Conservation (phyloP, 2,113 vertebrate genomes). For the Macrotis lagotis region DNA sequence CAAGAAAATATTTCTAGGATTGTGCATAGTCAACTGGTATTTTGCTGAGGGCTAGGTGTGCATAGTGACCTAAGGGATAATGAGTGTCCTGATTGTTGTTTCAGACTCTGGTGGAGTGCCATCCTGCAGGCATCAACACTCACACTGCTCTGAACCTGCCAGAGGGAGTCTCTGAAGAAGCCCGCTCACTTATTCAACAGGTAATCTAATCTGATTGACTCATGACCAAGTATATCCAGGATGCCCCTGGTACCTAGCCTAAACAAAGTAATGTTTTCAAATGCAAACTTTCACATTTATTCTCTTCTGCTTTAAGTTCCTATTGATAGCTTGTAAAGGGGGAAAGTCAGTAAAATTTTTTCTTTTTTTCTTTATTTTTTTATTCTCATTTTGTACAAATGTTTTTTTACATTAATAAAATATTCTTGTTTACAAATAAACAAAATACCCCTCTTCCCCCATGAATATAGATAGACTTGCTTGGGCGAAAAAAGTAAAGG, state of each 20-base stretch:
- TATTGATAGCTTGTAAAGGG: constrained; percentile 20
- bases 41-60: no score
- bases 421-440: no score
- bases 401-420: no score
- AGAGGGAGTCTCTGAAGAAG: constrained; percentile 94
- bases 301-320: neutral
- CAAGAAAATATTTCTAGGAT: neutral
- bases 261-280: constrained; percentile 19
- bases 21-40: no score
- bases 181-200: constrained; percentile 94
- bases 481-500: no score
- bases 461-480: no score
- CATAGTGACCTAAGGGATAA: no score
- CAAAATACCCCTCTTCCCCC: no score
- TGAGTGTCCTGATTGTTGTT: constrained; percentile 65
- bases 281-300: constrained; percentile 1
- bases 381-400: no score
- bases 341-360: constrained; percentile 41
- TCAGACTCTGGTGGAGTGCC: constrained; percentile 91
- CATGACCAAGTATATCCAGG: neutral
- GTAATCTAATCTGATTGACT: constrained; percentile 82
- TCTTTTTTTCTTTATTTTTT: no score
- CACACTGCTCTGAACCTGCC: constrained; percentile 95
- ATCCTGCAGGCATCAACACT: constrained; percentile 95
- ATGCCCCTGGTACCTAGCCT: neutral